Conservation (phyloP, 2,888 invertebrate genomes). For the Cephus spinipes region DNA sequence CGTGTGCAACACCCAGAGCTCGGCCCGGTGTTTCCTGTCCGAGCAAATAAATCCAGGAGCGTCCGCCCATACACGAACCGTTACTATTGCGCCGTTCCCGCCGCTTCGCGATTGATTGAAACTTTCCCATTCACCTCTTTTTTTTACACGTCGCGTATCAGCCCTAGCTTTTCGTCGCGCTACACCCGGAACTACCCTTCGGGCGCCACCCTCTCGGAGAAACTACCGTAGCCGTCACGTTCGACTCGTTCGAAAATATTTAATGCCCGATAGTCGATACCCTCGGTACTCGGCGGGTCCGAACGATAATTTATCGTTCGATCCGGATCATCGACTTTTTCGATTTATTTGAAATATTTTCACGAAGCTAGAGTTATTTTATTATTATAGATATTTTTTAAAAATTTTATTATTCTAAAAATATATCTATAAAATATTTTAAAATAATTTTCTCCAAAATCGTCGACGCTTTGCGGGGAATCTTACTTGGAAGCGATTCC, state of each 20-base stretch:
- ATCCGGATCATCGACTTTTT: not conserved
- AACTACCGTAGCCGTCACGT: not conserved
- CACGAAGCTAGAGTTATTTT: too few species aligned
- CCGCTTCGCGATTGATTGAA: conserved; percentile 49
- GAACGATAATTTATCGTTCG: not conserved
- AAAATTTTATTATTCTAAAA: too few species aligned
- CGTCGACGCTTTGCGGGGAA: not conserved
- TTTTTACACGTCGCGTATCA: not conserved
- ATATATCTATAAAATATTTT: too few species aligned
- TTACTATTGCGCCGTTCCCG: conserved; percentile 48
- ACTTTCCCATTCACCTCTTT: conserved; percentile 33
- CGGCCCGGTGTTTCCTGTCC: conserved; percentile 60
- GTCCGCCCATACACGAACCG: conserved; percentile 58
- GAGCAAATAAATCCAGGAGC: conserved; percentile 60
- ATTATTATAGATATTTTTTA: too few species aligned
- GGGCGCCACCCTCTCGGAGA: not conserved
- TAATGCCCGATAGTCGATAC: not conserved
- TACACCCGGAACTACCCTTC: not conserved
- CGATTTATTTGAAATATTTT: not conserved
- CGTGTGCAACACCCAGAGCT: conserved; percentile 40
- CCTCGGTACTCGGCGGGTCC: not conserved
- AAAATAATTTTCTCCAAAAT: not conserved
- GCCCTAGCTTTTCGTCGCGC: not conserved
- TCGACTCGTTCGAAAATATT: not conserved
- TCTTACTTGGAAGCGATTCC: not conserved